Base-by-base conservation (phyloP, 1,140 invertebrate species). In the Globodera rostochiensis region DNA sequence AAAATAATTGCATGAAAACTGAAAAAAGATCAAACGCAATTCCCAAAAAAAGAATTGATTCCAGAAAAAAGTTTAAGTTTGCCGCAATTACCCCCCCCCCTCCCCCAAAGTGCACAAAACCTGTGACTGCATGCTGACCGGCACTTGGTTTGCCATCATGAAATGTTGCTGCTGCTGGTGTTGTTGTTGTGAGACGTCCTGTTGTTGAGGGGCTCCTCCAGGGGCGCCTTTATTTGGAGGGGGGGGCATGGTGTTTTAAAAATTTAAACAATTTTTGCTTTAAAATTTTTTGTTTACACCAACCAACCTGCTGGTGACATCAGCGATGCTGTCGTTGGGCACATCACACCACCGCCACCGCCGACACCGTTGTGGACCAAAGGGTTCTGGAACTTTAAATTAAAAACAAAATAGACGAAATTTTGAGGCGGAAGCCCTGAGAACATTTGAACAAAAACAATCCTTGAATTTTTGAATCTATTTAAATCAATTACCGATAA, bases 241-340 rank as follows among this genome's bases (percentile, higher is more conserved):
- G 50, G 50, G 50, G 50, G 50, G 50, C n/a, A n/a, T n/a, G n/a
- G n/a, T n/a, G n/a, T n/a, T n/a, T n/a, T n/a, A 53, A 13, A 13
- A 53, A 53, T 53, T 7, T 9, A n/a, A 1, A 69, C 67, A 69
- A 21, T 9, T 8, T 13, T 13, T 7, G 67, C 67, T 53, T n/a
- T 15, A 53, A 53, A 53, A 53, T 36, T 36, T 36, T 36, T 36
- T n/a, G n/a, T 66, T 21, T 15, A 9, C 11, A n/a, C 67, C 36
- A 21, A 8, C 67, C 67, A 45, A 82, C 79, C 79, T 46, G 76
- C 53, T 9, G 76, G 77, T 25, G 82, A 83, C 73, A 83, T 83
- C 60, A 83, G 60, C 46, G 80, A 81, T 4, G 53, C 73, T 13
- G 80, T 57, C 19, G 81, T 69, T 11, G 74, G 66, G 60, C 82